Evolutionary conservation across 2,797 vertebrate genomes (phyloP).

Genomic region (Coendou prehensilis): DNA sequence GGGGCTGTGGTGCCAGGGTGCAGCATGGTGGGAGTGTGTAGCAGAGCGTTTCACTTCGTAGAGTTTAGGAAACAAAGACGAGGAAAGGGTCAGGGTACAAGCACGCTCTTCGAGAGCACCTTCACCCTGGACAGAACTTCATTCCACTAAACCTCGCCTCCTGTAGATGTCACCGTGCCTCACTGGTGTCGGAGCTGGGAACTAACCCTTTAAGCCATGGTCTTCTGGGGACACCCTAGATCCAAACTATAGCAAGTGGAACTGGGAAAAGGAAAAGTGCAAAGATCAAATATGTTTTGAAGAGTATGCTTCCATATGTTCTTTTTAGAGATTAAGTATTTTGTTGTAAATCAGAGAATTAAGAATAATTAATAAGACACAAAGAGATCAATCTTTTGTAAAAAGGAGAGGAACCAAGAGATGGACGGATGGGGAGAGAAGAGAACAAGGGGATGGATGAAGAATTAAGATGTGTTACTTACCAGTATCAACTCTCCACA

Average conservation of each 20-base stretch:
- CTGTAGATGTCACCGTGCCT: not conserved
- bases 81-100: not conserved
- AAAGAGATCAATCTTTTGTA: not conserved
- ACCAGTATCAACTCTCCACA: not conserved
- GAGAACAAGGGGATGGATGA: not conserved
- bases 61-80: not conserved
- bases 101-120: not conserved
- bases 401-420: not conserved
- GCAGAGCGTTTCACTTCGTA: not conserved
- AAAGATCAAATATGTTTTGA: not conserved
- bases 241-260: not conserved
- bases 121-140: not conserved
- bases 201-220: not conserved
- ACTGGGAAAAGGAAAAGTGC: not conserved
- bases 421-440: not conserved
- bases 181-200: no score
- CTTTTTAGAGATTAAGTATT: not conserved
- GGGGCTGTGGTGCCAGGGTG: no score
- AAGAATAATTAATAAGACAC: not conserved
- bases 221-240: not conserved
- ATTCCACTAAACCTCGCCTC: not conserved
- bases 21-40: rapidly evolving
- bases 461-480: not conserved
- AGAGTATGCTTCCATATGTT: not conserved
- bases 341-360: not conserved